Base-by-base conservation (phyloP, 2,888 invertebrate genomes). In the Chaetogeoica ovagalla region DNA sequence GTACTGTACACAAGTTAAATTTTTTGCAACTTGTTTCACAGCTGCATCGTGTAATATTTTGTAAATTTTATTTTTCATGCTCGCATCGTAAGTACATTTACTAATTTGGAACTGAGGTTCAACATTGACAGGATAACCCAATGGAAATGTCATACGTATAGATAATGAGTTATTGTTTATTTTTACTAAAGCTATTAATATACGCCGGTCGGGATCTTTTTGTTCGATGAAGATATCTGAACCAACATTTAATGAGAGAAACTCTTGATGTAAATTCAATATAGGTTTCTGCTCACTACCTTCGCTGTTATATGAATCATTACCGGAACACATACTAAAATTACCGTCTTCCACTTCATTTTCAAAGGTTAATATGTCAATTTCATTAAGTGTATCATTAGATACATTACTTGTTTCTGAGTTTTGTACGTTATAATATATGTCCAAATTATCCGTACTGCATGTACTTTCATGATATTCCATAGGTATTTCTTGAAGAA, bases 1-100 rank as follows among this genome's bases (percentile, higher is more conserved):
- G 69, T 95, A 94, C 86, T 96, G 92, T 75, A 97, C 87, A 86
- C 97, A 97, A 59, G 94, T 92, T 73, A 94, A 90, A 74, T 94
- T 94, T 86, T 94, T 93, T 83, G 91, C 91, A 1, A 96, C 94
- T 84, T 94, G 91, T 84, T 93, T 92, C 84, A 92, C 90, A 0
- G 95, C 94, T 74, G 93, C 30, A 79, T 79, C 79, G 43, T 79
- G 62, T 11, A 79, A 63, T 48, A 79, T 19, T 65, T 79, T 71
- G 13, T 69, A 57, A 57, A 79, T 71, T 71, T 91, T 86, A 91
- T 92, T 84, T 92, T 93, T 57, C 96, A 88, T 21, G 92, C 86
- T 87, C 88, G 84, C 23, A 84, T 79, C 79, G 30, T 79, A 71
- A n/a, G 62, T 79, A 71, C 71, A 65, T 63, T 79, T 79, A n/a